Conservation (phyloP, 2,888 invertebrate species). For the Drosophila cognata region DNA sequence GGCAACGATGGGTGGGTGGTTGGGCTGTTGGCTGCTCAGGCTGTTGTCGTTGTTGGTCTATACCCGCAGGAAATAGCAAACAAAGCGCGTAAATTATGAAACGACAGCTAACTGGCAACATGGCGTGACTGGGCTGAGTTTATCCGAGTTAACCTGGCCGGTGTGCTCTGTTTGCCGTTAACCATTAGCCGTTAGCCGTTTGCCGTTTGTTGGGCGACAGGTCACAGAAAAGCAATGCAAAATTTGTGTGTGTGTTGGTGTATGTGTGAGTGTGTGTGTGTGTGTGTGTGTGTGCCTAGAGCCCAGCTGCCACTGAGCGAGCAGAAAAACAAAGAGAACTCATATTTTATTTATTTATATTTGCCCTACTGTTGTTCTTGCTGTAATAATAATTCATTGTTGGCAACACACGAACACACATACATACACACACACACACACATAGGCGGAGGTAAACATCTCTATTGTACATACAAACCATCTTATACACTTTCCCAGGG, state of each 20-base stretch:
- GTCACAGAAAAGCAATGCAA: constrained; percentile 57
- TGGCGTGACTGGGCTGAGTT: constrained; percentile 74
- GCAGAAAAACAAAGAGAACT: constrained; percentile 57
- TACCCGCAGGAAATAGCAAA: constrained; percentile 75
- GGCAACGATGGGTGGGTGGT: constrained; percentile 3
- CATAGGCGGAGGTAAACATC: constrained; percentile 15
- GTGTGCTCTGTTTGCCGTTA: constrained; percentile 2
- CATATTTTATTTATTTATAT: constrained; percentile 80
- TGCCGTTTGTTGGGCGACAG: constrained; percentile 21
- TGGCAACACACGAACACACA: constrained; percentile 50
- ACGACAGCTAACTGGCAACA: constrained; percentile 71
- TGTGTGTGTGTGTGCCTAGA: constrained; percentile 37
- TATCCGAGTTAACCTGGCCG: constrained; percentile 53
- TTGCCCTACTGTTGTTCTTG: constrained; percentile 58
- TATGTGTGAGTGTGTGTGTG: constrained; percentile 15
- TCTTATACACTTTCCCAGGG: constrained; percentile 15
- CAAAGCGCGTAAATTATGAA: constrained; percentile 79
- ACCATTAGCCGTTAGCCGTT: not conserved
- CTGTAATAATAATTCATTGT: constrained; percentile 77
- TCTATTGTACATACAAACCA: constrained; percentile 8
- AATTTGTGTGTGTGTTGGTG: constrained; percentile 20
- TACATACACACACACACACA: constrained; percentile 16
- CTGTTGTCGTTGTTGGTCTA: constrained; percentile 8
- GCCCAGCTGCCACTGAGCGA: constrained; percentile 15
- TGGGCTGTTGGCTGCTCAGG: not conserved